A percentile compares a stretch with the other conserved stretches of the same genome.
These are phyloP conservation scores for Barnardius zonarius DNA, from an alignment of 2,113 vertebrate genomes.

Conservation along the genomic window DNA sequence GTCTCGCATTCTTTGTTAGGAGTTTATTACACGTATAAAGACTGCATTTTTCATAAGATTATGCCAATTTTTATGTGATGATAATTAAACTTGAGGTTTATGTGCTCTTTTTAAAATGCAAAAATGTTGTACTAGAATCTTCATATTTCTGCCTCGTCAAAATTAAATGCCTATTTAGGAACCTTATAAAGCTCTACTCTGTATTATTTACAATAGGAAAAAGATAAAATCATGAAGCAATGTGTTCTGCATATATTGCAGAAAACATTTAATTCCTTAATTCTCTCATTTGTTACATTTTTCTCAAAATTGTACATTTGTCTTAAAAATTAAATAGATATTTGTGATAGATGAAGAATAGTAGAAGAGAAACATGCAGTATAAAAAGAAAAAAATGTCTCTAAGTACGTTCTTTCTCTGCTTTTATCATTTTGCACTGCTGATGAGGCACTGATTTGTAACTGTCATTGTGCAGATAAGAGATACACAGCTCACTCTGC, in stretches of 20 bases:
- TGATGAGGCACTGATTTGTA: not conserved
- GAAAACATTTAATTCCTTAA: not conserved
- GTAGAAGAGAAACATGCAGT: not conserved
- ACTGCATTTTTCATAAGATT: slow-evolving; percentile 45
- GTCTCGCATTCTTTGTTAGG: slow-evolving; percentile 37
- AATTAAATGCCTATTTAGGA: slow-evolving; percentile 27
- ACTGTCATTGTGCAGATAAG: not conserved
- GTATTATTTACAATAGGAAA: not conserved
- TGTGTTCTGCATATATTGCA: not conserved
- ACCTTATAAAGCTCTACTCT: not conserved
- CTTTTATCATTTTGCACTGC: not conserved
- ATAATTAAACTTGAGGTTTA: slow-evolving; percentile 56
- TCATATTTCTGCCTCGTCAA: slow-evolving; percentile 30
- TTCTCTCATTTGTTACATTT: not conserved
- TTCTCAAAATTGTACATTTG: not conserved
- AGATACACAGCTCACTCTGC: not conserved
- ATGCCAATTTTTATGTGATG: slow-evolving; percentile 8
- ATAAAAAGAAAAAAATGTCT: not conserved
- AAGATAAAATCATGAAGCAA: not conserved
- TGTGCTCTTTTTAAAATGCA: slow-evolving; percentile 31
- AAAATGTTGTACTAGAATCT: slow-evolving; percentile 21
- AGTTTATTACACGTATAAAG: slow-evolving; percentile 53
- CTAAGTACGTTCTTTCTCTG: not conserved
- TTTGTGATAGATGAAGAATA: not conserved
- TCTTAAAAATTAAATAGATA: not conserved